Evolutionary conservation across 2,113 vertebrate genomes (phyloP).

Genomic region (Ammodytes dubius): DNA sequence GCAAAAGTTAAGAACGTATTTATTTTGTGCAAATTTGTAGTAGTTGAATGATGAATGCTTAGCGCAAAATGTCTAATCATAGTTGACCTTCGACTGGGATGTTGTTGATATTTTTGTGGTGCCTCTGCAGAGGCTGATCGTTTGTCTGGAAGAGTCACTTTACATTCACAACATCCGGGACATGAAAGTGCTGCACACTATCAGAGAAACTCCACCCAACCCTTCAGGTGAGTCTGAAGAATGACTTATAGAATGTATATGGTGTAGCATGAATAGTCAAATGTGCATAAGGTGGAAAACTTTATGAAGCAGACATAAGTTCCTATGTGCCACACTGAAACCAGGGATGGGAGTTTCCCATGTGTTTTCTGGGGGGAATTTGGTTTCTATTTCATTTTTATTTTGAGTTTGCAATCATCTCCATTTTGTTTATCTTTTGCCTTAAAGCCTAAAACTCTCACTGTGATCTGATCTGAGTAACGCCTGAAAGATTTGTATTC

Average conservation of each 20-base stretch:
- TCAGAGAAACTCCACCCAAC: slow-evolving; percentile 98
- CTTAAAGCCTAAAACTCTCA: not conserved
- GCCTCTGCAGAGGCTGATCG: slow-evolving; percentile 91
- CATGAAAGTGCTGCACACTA: slow-evolving; percentile 99
- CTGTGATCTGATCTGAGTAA: not conserved
- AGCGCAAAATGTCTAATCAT: not conserved
- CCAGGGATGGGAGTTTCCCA: not conserved
- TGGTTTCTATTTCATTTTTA: not conserved
- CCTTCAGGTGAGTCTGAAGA: slow-evolving; percentile 86
- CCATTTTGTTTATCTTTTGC: not conserved
- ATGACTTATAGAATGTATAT: not conserved
- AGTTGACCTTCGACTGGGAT: not conserved
- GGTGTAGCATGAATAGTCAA: not conserved
- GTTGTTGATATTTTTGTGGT: slow-evolving; percentile 8
- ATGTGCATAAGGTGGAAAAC: not conserved
- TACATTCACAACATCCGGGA: slow-evolving; percentile 99
- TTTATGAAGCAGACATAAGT: not conserved
- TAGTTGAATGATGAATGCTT: not conserved
- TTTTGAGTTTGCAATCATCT: not conserved
- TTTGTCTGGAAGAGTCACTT: slow-evolving; percentile 98
- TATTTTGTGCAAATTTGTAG: not conserved
- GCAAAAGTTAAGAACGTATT: not conserved
- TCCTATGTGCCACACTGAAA: not conserved
- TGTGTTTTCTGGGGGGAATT: not conserved
- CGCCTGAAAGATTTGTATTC: not conserved